These are phyloP conservation scores for Coptotermes formosanus DNA, from an alignment of 1,140 invertebrate genomes.

Conservation along the genomic window DNA sequence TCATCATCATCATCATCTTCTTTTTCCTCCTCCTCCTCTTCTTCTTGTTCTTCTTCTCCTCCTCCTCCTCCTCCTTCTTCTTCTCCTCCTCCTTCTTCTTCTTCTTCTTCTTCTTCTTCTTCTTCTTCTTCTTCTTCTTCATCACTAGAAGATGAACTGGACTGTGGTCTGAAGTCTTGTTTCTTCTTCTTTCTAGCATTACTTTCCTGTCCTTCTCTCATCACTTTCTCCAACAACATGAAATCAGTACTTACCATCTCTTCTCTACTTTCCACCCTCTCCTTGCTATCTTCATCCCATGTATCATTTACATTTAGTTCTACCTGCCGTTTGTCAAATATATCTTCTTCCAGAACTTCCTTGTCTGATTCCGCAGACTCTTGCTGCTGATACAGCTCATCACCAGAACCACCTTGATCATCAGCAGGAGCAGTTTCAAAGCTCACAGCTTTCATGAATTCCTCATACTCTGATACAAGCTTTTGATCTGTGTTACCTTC, in stretches of 20 bases:
- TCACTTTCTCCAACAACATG: background rate
- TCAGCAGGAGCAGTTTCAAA: constrained; percentile 21
- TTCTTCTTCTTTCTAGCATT: background rate
- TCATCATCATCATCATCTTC: too few species aligned
- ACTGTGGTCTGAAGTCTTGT: background rate
- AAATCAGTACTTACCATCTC: background rate
- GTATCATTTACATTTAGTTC: background rate
- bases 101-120: too few species aligned
- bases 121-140: background rate
- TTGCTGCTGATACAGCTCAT: background rate
- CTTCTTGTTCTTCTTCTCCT: background rate
- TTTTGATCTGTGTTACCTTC: constrained; percentile 30
- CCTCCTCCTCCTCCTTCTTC: background rate
- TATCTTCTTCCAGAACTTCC: background rate
- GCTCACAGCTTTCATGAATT: constrained; percentile 33
- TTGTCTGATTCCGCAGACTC: background rate
- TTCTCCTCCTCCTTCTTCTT: background rate
- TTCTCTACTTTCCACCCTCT: background rate
- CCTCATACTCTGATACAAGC: constrained; percentile 31
- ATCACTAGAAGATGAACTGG: background rate
- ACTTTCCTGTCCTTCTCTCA: background rate
- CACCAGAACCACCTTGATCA: background rate
- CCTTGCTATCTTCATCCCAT: background rate
- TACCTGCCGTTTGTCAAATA: background rate
- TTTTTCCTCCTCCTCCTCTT: too few species aligned